phyloP scores from a whole-genome alignment of 2,113 vertebrate species.

The Ptychochromis oligacanthus region DNA sequence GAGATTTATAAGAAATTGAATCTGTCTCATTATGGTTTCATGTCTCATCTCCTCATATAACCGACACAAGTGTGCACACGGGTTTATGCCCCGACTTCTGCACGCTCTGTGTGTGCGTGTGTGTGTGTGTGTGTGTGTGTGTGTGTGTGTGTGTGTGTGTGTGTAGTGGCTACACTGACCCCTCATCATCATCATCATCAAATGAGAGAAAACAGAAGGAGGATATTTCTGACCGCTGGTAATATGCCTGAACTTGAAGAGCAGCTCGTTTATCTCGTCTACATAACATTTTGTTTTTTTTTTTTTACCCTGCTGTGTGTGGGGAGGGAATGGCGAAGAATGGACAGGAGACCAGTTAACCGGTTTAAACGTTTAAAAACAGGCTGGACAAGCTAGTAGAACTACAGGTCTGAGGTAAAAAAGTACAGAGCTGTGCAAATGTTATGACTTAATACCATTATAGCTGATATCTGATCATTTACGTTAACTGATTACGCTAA shows the following conservation, averaged over 20 bases:
- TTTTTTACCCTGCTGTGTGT: background rate
- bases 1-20: too few species aligned
- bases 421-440: too few species aligned
- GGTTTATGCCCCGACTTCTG: background rate
- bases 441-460: background rate
- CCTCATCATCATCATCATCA: background rate
- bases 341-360: background rate
- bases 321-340: background rate
- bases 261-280: background rate
- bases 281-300: background rate
- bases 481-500: background rate
- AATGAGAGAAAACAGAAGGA: background rate
- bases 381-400: background rate
- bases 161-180: background rate
- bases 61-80: background rate
- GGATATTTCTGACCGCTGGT: background rate
- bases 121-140: too few species aligned
- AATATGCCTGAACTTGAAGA: background rate
- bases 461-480: background rate
- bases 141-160: background rate
- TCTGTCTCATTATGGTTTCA: background rate
- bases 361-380: too few species aligned
- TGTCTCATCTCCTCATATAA: background rate
- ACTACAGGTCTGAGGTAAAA: background rate
- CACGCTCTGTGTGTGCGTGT: background rate